These are phyloP conservation scores for Myoxocephalus aenaeus DNA, from an alignment of 2,797 vertebrate genomes.

Conservation along the genomic window DNA sequence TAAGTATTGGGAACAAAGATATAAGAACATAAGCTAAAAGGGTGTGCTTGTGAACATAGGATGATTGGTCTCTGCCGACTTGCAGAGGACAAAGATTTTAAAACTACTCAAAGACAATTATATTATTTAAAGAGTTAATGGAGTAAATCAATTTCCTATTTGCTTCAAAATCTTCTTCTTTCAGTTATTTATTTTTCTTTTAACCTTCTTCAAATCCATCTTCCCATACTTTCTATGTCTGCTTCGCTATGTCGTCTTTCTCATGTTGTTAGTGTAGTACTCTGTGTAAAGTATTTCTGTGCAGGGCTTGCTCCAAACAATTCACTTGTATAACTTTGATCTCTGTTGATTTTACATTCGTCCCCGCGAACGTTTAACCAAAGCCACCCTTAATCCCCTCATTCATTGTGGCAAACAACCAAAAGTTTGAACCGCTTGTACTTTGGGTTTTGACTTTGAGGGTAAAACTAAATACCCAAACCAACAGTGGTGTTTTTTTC, in stretches of 20 bases:
- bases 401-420: conserved; percentile 51
- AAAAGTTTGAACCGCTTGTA: conserved; percentile 59
- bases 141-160: not conserved
- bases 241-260: not conserved
- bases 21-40: not conserved
- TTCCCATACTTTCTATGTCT: not conserved
- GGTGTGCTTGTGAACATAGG: not conserved
- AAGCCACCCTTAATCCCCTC: conserved; percentile 54
- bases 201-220: not conserved
- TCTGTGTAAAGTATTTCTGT: conserved; percentile 33
- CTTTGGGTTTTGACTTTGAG: conserved; percentile 66
- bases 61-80: not conserved
- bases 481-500: conserved; percentile 39
- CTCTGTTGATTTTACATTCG: conserved; percentile 60
- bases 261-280: not conserved
- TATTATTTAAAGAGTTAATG: not conserved
- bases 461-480: conserved; percentile 59
- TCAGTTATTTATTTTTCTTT: not conserved
- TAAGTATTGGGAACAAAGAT: not conserved
- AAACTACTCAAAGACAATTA: not conserved
- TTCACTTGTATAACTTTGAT: conserved; percentile 65
- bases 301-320: conserved; percentile 21
- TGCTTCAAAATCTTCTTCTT: not conserved
- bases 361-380: conserved; percentile 52
- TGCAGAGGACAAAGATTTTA: not conserved